Conservation (phyloP, 2,113 vertebrate species). For the Seriola quinqueradiata region DNA sequence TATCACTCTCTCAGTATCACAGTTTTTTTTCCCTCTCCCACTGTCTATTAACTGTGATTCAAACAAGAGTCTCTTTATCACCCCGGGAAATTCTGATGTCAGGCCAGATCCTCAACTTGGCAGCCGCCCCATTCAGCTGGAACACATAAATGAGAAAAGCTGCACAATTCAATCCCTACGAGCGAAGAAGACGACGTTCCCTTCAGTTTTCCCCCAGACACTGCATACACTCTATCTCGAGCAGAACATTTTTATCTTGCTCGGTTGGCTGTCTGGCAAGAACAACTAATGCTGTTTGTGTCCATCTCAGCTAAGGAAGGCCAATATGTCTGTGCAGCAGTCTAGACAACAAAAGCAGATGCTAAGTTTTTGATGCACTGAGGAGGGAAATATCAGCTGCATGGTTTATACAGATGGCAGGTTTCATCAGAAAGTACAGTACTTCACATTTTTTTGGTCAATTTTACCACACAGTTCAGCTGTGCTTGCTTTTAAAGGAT, state of each 20-base stretch:
- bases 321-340: background rate
- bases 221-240: slow-evolving; percentile 40
- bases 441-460: background rate
- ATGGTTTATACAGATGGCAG: background rate
- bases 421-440: background rate
- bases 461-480: background rate
- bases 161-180: slow-evolving; percentile 51
- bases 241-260: slow-evolving; percentile 51
- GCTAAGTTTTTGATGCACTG: slow-evolving; percentile 4
- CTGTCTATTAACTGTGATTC: slow-evolving; percentile 62
- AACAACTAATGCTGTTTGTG: slow-evolving; percentile 37
- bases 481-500: background rate
- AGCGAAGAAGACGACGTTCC: slow-evolving; percentile 41
- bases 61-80: slow-evolving; percentile 81
- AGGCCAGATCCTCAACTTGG: slow-evolving; percentile 75
- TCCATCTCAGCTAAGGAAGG: slow-evolving; percentile 29
- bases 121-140: slow-evolving; percentile 70
- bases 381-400: slow-evolving; percentile 2
- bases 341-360: slow-evolving; percentile 32
- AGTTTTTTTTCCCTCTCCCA: slow-evolving; percentile 37
- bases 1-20: slow-evolving; percentile 59
- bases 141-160: slow-evolving; percentile 71
- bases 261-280: slow-evolving; percentile 37
- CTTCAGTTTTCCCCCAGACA: slow-evolving; percentile 27
- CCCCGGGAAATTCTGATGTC: slow-evolving; percentile 76